A percentile compares a stretch with the other conserved stretches of the same genome.
Conservation (phyloP, 2,888 invertebrate species). For the Habroteleia sp. region DNA sequence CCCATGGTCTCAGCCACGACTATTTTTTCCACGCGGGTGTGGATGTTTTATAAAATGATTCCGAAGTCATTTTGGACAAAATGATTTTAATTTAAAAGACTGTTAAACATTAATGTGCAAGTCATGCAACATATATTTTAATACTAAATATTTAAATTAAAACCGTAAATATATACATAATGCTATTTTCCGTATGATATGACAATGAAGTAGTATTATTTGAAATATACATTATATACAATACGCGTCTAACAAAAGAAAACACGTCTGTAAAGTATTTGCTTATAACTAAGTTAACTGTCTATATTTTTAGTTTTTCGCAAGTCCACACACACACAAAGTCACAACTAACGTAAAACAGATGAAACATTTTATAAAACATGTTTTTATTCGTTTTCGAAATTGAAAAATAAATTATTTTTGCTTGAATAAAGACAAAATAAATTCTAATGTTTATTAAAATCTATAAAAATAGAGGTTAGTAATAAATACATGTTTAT, state of each 20-base stretch:
- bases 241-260: constrained; percentile 30
- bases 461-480: no score
- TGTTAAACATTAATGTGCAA: no score
- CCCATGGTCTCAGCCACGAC: no score
- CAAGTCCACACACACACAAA: constrained; percentile 5
- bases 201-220: constrained; percentile 33
- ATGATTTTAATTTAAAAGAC: no score
- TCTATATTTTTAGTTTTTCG: constrained; percentile 25
- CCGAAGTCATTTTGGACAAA: no score
- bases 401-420: background rate
- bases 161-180: constrained; percentile 23
- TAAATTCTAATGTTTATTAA: no score
- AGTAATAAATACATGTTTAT: background rate
- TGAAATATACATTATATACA: constrained; percentile 67
- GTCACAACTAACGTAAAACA: constrained; percentile 21
- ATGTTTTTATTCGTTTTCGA: background rate
- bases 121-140: constrained; percentile 1
- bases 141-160: constrained; percentile 7
- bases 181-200: constrained; percentile 19
- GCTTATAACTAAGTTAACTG: constrained; percentile 45
- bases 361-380: background rate
- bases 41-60: no score
- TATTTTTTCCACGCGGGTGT: no score
- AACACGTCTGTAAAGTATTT: constrained; percentile 54
- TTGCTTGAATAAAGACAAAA: no score